phyloP scores from a whole-genome alignment of 2,888 invertebrate genomes.

The Diadegma fenestrale region DNA sequence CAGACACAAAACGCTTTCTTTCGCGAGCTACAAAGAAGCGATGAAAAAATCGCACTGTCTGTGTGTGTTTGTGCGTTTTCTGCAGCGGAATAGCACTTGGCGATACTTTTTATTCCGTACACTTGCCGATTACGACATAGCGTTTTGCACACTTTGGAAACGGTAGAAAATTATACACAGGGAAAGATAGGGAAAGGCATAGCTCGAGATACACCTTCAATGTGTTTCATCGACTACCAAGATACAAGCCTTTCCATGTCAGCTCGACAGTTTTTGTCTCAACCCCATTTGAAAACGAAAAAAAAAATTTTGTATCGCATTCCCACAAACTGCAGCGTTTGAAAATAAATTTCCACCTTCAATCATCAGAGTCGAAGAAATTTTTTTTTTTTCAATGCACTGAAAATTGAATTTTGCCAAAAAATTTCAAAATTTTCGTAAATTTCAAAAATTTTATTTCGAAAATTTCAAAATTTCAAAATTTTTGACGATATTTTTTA shows the following conservation, averaged over 20 bases:
- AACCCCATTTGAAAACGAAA: neutral
- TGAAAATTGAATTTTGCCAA: no score
- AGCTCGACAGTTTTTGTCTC: neutral
- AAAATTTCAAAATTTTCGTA: no score
- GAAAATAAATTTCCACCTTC: neutral
- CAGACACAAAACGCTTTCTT: neutral
- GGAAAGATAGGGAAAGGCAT: conserved; percentile 47
- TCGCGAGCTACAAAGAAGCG: conserved; percentile 18
- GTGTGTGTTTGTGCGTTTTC: conserved; percentile 2
- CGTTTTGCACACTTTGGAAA: conserved; percentile 17
- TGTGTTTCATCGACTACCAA: conserved; percentile 1
- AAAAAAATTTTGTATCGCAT: neutral
- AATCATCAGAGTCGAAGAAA: neutral
- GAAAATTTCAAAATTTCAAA: no score
- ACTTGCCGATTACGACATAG: conserved; percentile 35
- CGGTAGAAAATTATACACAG: conserved; percentile 28
- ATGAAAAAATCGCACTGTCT: conserved; percentile 4
- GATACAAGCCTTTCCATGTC: conserved; percentile 3
- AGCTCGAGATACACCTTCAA: conserved; percentile 56
- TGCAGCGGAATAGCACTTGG: neutral
- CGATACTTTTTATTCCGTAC: conserved; percentile 35
- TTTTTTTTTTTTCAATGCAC: neutral
- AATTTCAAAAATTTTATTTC: no score
- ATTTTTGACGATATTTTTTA: no score
- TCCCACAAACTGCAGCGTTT: neutral